These are phyloP conservation scores for Malthinus seriepunctatus DNA, from an alignment of 2,888 invertebrate genomes.

Conservation along the genomic window DNA sequence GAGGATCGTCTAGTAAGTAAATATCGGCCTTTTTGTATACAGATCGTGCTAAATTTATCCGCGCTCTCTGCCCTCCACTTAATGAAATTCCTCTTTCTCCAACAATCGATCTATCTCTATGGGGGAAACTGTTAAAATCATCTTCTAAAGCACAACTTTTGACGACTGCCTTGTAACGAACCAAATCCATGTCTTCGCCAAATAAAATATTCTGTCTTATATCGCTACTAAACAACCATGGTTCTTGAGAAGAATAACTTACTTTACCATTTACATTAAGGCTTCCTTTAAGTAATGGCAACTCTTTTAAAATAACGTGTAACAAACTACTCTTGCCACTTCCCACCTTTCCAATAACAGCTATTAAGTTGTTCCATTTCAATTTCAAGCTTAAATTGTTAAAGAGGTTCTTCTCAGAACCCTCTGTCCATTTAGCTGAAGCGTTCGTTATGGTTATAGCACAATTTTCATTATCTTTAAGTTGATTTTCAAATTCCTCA, in stretches of 20 bases:
- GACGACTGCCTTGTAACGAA: constrained; percentile 66
- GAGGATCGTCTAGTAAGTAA: constrained; percentile 74
- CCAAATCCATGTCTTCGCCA: constrained; percentile 70
- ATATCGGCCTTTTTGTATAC: constrained; percentile 74
- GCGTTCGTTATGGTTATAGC: constrained; percentile 53
- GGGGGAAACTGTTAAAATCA: constrained; percentile 71
- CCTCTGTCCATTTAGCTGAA: constrained; percentile 58
- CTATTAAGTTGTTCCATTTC: constrained; percentile 54
- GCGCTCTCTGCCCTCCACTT: constrained; percentile 76
- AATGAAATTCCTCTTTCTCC: constrained; percentile 77
- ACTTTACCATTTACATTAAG: constrained; percentile 65
- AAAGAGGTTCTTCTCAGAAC: constrained; percentile 55
- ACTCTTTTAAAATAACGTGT: constrained; percentile 72
- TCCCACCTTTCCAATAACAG: constrained; percentile 72
- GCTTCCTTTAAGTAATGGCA: constrained; percentile 65
- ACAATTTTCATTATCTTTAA: constrained; percentile 24
- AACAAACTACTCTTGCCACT: constrained; percentile 67
- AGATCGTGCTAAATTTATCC: constrained; percentile 65
- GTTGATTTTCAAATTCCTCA: neutral
- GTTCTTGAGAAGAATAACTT: constrained; percentile 80
- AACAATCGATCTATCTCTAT: constrained; percentile 76
- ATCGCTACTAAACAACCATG: constrained; percentile 79
- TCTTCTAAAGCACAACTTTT: constrained; percentile 68
- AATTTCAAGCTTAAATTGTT: constrained; percentile 56
- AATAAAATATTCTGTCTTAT: constrained; percentile 77